Conservation (phyloP, 2,888 invertebrate species). For the Hirtodrosophila duncani region DNA sequence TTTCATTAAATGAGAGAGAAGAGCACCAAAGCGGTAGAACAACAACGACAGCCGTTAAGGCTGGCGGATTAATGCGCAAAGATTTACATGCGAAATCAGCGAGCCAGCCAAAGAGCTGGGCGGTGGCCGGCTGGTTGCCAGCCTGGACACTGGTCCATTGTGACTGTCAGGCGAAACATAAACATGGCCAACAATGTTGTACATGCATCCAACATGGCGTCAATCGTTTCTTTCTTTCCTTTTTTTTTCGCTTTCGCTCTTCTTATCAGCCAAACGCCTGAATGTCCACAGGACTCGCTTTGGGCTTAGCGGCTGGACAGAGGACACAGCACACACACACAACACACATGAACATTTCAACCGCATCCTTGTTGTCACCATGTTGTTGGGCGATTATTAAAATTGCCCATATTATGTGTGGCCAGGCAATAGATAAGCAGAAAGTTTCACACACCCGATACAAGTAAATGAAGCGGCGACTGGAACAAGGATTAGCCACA, state of each 20-base stretch:
- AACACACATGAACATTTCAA: too few relatives aligned
- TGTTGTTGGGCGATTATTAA: conserved; percentile 3
- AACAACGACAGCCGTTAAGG: conserved; percentile 42
- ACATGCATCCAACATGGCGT: conserved; percentile 28
- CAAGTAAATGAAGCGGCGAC: too few relatives aligned
- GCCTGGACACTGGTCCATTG: conserved; percentile 8
- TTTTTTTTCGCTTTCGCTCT: not conserved
- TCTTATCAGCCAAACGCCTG: conserved; percentile 4
- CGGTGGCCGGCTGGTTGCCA: not conserved
- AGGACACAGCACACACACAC: too few relatives aligned
- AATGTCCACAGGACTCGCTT: not conserved
- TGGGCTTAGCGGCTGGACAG: conserved; percentile 3
- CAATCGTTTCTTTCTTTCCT: conserved; percentile 10
- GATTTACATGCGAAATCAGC: conserved; percentile 60
- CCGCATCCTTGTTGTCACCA: conserved; percentile 4
- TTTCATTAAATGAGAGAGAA: conserved; percentile 32
- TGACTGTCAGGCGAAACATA: conserved; percentile 16
- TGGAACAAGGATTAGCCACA: too few relatives aligned
- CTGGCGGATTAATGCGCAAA: conserved; percentile 51
- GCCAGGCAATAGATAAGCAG: too few relatives aligned
- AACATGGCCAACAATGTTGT: conserved; percentile 27
- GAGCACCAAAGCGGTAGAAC: conserved; percentile 10
- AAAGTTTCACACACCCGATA: too few relatives aligned
- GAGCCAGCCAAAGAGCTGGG: conserved; percentile 6
- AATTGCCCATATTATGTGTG: too few relatives aligned